Evolutionary conservation across 1,140 invertebrate genomes (phyloP).

Genomic region (Copidosoma floridanum): DNA sequence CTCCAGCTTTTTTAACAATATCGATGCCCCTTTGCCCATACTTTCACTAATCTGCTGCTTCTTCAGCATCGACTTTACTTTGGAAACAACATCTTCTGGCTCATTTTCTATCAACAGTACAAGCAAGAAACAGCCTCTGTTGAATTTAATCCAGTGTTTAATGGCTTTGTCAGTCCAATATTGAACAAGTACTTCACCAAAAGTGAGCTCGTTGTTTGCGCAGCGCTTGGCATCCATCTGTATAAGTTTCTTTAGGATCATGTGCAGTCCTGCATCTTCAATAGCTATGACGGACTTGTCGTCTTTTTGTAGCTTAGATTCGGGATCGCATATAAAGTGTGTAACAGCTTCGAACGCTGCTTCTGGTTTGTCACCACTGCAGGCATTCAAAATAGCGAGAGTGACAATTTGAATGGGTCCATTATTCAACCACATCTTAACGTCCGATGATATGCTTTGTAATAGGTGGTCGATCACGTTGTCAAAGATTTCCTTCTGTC

Average conservation of each 20-base stretch:
- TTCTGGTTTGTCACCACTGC: slow-evolving; percentile 44
- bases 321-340: slow-evolving; percentile 49
- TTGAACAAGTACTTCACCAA: slow-evolving; percentile 53
- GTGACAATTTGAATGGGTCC: slow-evolving; percentile 70
- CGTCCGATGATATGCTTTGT: slow-evolving; percentile 62
- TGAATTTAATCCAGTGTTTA: slow-evolving; percentile 58
- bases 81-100: slow-evolving; percentile 10
- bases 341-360: slow-evolving; percentile 53
- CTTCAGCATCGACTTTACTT: slow-evolving; percentile 32
- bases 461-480: slow-evolving; percentile 66
- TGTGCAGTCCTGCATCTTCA: slow-evolving; percentile 79
- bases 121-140: slow-evolving; percentile 65
- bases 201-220: slow-evolving; percentile 44
- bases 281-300: slow-evolving; percentile 56
- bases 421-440: slow-evolving; percentile 67
- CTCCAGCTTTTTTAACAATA: slow-evolving; percentile 58
- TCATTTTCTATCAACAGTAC: slow-evolving; percentile 57
- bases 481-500: slow-evolving; percentile 73
- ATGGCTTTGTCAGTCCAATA: slow-evolving; percentile 50
- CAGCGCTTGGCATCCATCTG: slow-evolving; percentile 61
- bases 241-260: slow-evolving; percentile 78
- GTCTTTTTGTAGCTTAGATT: slow-evolving; percentile 51
- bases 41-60: slow-evolving; percentile 15
- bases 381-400: slow-evolving; percentile 67
- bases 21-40: slow-evolving; percentile 54